These are phyloP conservation scores for Aspidapion aeneum DNA, from an alignment of 2,888 invertebrate species.

Conservation along the genomic window DNA sequence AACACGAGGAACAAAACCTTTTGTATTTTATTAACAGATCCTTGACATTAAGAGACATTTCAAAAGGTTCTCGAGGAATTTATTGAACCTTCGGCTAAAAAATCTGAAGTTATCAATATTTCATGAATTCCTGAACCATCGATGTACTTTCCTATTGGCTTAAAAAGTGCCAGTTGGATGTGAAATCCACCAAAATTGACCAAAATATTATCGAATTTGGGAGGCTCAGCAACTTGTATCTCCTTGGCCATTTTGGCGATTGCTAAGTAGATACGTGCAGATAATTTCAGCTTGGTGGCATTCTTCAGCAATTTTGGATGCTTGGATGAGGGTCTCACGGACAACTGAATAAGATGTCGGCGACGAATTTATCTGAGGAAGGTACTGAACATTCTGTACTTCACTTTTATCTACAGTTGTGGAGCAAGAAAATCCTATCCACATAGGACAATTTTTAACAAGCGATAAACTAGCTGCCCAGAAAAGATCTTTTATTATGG, in stretches of 20 bases:
- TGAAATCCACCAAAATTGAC: constrained; percentile 36
- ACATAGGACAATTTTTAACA: constrained; percentile 37
- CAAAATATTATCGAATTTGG: constrained; percentile 36
- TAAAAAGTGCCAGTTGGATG: constrained; percentile 32
- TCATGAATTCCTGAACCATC: constrained; percentile 9
- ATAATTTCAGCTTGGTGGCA: constrained; percentile 25
- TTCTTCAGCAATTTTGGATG: constrained; percentile 29
- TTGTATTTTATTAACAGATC: constrained; percentile 20
- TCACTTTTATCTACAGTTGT: constrained; percentile 25
- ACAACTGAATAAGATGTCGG: constrained; percentile 35
- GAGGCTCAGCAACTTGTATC: constrained; percentile 31
- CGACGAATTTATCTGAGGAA: constrained; percentile 35
- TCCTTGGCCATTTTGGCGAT: constrained; percentile 33
- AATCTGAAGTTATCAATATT: constrained; percentile 18
- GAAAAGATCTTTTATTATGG: no score
- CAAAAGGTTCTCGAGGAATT: no score
- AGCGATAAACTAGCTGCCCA: no score
- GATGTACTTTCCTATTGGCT: constrained; percentile 18
- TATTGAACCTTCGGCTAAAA: constrained; percentile 28
- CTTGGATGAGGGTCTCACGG: constrained; percentile 29
- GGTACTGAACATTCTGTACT: constrained; percentile 32
- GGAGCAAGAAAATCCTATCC: constrained; percentile 34
- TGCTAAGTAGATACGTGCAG: constrained; percentile 38
- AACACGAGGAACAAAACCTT: constrained; percentile 20
- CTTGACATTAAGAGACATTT: no score